Percentiles rank a stretch among this genome's conserved stretches.
phyloP scores from a whole-genome alignment of 1,140 invertebrate species.

The Steinernema feltiae region DNA sequence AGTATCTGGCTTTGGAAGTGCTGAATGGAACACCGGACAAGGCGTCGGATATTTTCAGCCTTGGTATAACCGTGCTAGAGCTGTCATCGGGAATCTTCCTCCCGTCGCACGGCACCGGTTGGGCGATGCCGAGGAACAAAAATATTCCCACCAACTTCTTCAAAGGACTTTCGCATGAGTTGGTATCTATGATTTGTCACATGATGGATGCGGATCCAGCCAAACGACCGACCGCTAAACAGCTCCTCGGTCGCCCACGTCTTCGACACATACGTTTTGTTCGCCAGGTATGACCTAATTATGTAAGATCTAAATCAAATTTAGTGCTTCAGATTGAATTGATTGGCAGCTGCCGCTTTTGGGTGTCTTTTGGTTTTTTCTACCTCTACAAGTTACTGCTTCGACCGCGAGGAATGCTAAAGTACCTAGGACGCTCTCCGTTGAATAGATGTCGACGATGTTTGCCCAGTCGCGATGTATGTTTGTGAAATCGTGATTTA shows the following conservation, averaged over 20 bases:
- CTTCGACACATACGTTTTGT: too few relatives aligned
- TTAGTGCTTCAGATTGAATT: background rate
- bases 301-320: too few relatives aligned
- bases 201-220: background rate
- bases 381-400: background rate
- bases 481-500: too few relatives aligned
- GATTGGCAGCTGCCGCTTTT: background rate
- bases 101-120: background rate
- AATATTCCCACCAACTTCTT: background rate
- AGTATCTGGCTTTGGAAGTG: slow-evolving; percentile 71
- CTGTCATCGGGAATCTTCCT: background rate
- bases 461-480: too few relatives aligned
- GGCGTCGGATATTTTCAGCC: slow-evolving; percentile 62
- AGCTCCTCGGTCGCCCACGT: too few relatives aligned
- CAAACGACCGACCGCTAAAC: too few relatives aligned
- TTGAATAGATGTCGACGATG: background rate
- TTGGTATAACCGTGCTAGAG: slow-evolving; percentile 62
- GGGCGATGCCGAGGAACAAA: background rate
- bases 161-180: background rate
- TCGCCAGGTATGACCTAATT: too few relatives aligned
- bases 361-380: background rate
- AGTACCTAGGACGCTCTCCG: background rate
- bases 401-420: background rate
- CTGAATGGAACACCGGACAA: slow-evolving; percentile 66
- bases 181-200: background rate